These are phyloP conservation scores for Melanophora roralis DNA, from an alignment of 2,888 invertebrate genomes.

Conservation along the genomic window DNA sequence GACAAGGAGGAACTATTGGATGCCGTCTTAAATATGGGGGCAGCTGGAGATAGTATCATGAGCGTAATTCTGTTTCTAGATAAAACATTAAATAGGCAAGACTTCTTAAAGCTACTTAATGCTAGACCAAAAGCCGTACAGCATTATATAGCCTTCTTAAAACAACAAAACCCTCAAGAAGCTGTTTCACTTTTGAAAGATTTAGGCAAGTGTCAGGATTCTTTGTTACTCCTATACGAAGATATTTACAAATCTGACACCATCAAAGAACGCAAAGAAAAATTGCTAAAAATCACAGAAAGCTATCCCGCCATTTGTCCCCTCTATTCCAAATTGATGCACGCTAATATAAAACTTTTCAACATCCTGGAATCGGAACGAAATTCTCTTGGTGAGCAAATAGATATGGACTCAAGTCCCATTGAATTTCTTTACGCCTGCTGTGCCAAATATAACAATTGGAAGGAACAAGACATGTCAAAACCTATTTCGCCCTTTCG, in stretches of 20 bases:
- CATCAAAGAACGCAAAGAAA: constrained; percentile 70
- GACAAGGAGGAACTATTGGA: constrained; percentile 86
- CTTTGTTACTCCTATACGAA: constrained; percentile 79
- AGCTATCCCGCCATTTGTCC: constrained; percentile 67
- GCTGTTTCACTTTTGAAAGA: constrained; percentile 85
- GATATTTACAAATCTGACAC: constrained; percentile 70
- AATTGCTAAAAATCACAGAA: constrained; percentile 68
- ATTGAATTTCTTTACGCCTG: constrained; percentile 73
- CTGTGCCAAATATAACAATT: constrained; percentile 72
- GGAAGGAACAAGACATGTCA: constrained; percentile 72
- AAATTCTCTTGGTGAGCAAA: constrained; percentile 61
- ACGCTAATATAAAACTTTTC: constrained; percentile 69
- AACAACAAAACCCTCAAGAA: constrained; percentile 81
- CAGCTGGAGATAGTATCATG: constrained; percentile 87
- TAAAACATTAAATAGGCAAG: constrained; percentile 83
- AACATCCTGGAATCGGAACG: constrained; percentile 69
- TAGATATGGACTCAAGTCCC: constrained; percentile 69
- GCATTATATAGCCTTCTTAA: constrained; percentile 87
- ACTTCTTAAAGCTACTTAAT: constrained; percentile 84
- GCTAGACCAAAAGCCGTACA: constrained; percentile 84
- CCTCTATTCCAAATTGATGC: constrained; percentile 72
- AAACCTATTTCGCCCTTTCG: constrained; percentile 71
- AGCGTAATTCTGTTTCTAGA: constrained; percentile 84
- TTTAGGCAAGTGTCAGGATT: constrained; percentile 83
- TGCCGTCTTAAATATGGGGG: constrained; percentile 83